Conservation (phyloP, 1,140 invertebrate genomes). For the Pachypsylla venusta region DNA sequence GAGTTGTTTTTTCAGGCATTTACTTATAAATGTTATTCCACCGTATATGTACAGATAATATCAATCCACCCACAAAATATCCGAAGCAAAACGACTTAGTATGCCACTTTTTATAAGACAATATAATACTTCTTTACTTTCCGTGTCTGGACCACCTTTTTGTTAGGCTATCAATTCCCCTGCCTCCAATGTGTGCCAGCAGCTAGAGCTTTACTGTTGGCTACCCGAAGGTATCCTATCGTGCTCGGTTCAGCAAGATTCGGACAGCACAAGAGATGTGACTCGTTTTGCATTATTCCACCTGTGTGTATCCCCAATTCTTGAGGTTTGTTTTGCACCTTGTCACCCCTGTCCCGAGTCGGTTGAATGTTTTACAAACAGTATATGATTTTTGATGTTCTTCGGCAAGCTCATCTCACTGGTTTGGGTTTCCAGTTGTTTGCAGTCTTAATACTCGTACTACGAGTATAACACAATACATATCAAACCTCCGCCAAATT, state of each 20-base stretch:
- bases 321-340: conserved; percentile 3
- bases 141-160: not conserved
- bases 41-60: no score
- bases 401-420: not conserved
- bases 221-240: not conserved
- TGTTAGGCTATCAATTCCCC: not conserved
- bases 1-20: no score
- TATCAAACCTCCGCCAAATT: no score
- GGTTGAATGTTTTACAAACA: conserved; percentile 2
- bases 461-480: no score
- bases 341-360: conserved; percentile 8
- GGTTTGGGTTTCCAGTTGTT: conserved; percentile 1
- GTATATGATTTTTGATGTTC: not conserved
- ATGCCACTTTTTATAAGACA: no score
- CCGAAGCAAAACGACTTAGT: no score
- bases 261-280: not conserved
- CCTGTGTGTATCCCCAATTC: conserved; percentile 10
- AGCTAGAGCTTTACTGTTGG: not conserved
- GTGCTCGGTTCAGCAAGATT: not conserved
- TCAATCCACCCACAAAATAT: no score
- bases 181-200: not conserved
- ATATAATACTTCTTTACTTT: not conserved
- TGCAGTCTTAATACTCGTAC: no score
- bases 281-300: not conserved
- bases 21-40: no score